These are phyloP conservation scores for Onychostoma macrolepis DNA, from an alignment of 2,113 vertebrate genomes.

Conservation along the genomic window DNA sequence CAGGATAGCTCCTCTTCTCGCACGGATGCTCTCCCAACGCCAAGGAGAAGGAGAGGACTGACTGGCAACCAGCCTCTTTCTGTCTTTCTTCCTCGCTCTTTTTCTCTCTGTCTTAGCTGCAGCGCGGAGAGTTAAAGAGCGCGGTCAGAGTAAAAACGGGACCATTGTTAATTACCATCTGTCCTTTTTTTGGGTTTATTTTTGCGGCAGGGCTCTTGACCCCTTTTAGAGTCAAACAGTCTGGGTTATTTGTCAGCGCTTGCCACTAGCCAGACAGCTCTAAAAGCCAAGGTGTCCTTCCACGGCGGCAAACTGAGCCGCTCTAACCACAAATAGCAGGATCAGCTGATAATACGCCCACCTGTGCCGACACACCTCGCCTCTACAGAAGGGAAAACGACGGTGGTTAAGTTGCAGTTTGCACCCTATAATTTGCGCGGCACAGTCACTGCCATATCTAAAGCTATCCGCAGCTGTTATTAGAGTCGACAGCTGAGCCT, in stretches of 20 bases:
- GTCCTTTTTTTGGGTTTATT: slow-evolving; percentile 54
- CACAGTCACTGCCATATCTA: slow-evolving; percentile 40
- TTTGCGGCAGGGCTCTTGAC: slow-evolving; percentile 56
- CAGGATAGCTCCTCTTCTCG: slow-evolving; percentile 80
- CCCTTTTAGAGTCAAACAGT: slow-evolving; percentile 59
- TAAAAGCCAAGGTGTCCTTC: slow-evolving; percentile 58
- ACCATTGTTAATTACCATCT: slow-evolving; percentile 62
- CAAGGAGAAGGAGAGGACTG: slow-evolving; percentile 74
- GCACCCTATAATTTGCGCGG: slow-evolving; percentile 51
- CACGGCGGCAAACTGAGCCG: slow-evolving; percentile 34
- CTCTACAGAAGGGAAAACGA: slow-evolving; percentile 39
- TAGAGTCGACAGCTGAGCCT: slow-evolving; percentile 49
- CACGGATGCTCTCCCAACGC: slow-evolving; percentile 71
- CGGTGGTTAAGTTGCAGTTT: slow-evolving; percentile 47
- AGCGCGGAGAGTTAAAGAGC: not conserved
- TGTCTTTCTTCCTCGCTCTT: slow-evolving; percentile 72
- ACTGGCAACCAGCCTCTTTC: slow-evolving; percentile 65
- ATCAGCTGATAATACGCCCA: slow-evolving; percentile 50
- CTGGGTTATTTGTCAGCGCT: slow-evolving; percentile 54
- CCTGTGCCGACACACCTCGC: slow-evolving; percentile 23
- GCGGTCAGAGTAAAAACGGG: slow-evolving; percentile 60
- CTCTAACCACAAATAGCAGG: slow-evolving; percentile 43
- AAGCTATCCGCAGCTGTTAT: slow-evolving; percentile 47
- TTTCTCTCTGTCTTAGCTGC: slow-evolving; percentile 60
- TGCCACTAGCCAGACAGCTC: slow-evolving; percentile 50